Conservation (phyloP, 1,140 invertebrate species). For the Penaeus japonicus region DNA sequence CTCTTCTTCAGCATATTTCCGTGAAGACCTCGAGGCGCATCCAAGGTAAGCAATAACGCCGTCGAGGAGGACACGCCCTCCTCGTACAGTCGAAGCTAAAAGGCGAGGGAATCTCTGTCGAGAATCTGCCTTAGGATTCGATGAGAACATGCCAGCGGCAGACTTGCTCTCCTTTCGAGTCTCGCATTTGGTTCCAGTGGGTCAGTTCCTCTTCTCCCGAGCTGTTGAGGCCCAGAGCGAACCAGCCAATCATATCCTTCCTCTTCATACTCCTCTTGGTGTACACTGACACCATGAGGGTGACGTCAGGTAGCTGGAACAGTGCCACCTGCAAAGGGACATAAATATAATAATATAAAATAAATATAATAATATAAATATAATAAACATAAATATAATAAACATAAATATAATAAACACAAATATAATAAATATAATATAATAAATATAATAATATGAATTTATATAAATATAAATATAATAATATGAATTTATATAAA, state of each 20-base stretch:
- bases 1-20: background rate
- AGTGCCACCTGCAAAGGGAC: slow-evolving; percentile 77
- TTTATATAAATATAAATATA: slow-evolving; percentile 22
- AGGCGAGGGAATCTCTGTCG: background rate
- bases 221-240: slow-evolving; percentile 88
- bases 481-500: slow-evolving; percentile 11
- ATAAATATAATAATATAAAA: background rate
- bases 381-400: background rate
- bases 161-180: slow-evolving; percentile 75
- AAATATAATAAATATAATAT: background rate
- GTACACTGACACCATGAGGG: slow-evolving; percentile 92
- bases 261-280: slow-evolving; percentile 90
- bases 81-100: too few relatives aligned
- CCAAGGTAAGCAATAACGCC: too few relatives aligned
- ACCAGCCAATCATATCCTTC: slow-evolving; percentile 97
- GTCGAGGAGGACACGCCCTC: too few relatives aligned
- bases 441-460: slow-evolving; percentile 43
- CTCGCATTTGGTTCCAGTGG: slow-evolving; percentile 92
- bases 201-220: slow-evolving; percentile 90
- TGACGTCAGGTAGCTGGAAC: slow-evolving; percentile 95
- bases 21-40: background rate
- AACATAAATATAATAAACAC: background rate
- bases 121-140: slow-evolving; percentile 55
- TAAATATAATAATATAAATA: background rate
- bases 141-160: slow-evolving; percentile 80